Evolutionary conservation across 1,140 invertebrate species (phyloP), one percentile per base, ranked within the genome.

Genomic region (Tyrophagus putrescentiae): DNA sequence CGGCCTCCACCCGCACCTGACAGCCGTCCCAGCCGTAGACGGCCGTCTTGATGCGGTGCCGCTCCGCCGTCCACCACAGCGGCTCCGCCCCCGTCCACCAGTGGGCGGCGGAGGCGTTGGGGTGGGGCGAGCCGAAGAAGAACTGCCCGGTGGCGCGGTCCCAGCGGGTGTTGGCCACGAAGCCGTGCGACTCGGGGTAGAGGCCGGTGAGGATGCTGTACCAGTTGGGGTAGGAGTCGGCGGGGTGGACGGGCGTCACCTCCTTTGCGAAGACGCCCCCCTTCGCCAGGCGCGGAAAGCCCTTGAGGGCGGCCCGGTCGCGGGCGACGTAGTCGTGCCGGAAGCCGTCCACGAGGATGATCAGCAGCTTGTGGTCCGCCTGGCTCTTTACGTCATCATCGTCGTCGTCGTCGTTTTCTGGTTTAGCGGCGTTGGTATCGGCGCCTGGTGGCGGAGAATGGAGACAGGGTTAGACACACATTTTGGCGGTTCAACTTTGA

Each of bases 11-110:
- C 4, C 45, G 13, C 1, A 64, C 65, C 53, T 67, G 65, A 32
- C 65, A 67, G 7, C 65, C 65, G 32, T 66, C 65, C 65, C 65
- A 67, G 57, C 62, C 65, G 39, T 62, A 67, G 4, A 67, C 48
- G 5, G 65, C 65, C 23, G 62, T 60, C 32, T 61, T 60, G 6
- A 63, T n/a, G 3, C 60, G 61, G 18, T 57, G 42, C 25, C 64
- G 60, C 23, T 67, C 65, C 1, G 65, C 65, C 5, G 62, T 66
- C 4, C 62, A 45, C 65, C 65, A 66, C 5, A 66, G 31, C 16
- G 65, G 65, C 29, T 67, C 65, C 0, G 65, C 62, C 16, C 63
- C 39, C 31, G 60, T 62, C 65, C 65, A 67, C 65, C 65, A 67
- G 45, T 66, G 65, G 13, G 48, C 25, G 56, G 64, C 52, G 1